Evolutionary conservation across 2,797 vertebrate genomes (phyloP), one percentile per base, ranked within the genome.

Genomic region (Epinephelus awoara): DNA sequence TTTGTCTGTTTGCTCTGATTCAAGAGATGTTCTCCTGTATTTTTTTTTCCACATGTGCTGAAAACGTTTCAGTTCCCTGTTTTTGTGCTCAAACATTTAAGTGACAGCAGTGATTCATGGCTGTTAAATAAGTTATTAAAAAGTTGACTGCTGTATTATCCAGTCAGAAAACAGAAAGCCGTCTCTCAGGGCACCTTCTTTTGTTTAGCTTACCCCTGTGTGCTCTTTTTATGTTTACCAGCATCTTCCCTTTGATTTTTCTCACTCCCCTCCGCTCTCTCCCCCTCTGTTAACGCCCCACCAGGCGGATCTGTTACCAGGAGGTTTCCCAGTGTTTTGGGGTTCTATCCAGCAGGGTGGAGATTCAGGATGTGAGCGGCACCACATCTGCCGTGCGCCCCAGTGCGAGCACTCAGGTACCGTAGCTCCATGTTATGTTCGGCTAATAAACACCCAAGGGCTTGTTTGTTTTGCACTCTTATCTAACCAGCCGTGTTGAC

Each of bases 251-350:
- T 14, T 64, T 15, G n/a, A 2, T 3, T 7, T 12, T 52, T 23
- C 59, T 40, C 10, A 1, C 15, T 58, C 5, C 29, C 61, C 66
- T 47, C 40, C 4, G 51, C 46, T 50, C 13, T 65, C 3, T 44
- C 38, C 55, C 25, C 17, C 10, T 27, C 65, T 57, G 23, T 72
- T 42, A 23, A 34, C 83, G 6, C 63, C 2, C 61, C 55, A 6
- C 0, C 91, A 99, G 98, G 93, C 97, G 99, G 77, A 99, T 99
- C 94, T 99, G 98, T 83, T 99, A 99, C 90, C 98, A 99, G 79
- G 98, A 99, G 90, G 96, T 98, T 1, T 99, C 98, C 0, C 98
- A 99, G 92, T 99, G 98, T 89, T 99, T 99, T 0, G 98, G 98
- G 1, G 98, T 99, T 49, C 95, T 99, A 51, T 99, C 98, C 12